Percentiles rank a stretch among this genome's conserved stretches.
phyloP scores from a whole-genome alignment of 2,113 vertebrate species.

The Cavia porcellus region DNA sequence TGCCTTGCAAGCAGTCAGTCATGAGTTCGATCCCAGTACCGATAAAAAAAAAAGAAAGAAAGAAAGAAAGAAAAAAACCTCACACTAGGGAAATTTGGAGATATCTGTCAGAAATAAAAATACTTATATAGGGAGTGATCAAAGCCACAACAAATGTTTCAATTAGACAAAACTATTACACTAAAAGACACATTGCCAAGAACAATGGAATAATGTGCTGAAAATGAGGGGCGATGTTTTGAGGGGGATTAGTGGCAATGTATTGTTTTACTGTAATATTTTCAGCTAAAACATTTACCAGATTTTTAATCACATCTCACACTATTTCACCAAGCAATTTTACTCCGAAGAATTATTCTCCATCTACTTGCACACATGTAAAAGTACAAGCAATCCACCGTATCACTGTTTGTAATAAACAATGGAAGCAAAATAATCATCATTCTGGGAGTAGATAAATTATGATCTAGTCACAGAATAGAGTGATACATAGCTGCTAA shows the following conservation, averaged over 20 bases:
- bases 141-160: background rate
- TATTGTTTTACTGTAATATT: background rate
- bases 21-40: too few relatives aligned
- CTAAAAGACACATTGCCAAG: background rate
- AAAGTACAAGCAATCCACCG: background rate
- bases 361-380: background rate
- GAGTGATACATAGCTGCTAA: background rate
- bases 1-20: too few relatives aligned
- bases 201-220: background rate
- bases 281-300: background rate
- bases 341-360: constrained; percentile 8
- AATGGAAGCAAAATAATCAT: background rate
- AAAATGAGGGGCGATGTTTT: background rate
- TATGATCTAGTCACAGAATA: background rate
- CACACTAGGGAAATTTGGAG: background rate
- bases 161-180: background rate
- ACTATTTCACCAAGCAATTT: background rate
- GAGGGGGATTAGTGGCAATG: background rate
- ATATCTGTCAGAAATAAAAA: background rate
- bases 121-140: background rate
- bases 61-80: too few relatives aligned
- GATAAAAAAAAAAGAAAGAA: too few relatives aligned
- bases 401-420: background rate
- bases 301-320: background rate
- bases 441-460: background rate